Base-by-base conservation (phyloP, 2,113 vertebrate genomes). In the Neogobius melanostomus region DNA sequence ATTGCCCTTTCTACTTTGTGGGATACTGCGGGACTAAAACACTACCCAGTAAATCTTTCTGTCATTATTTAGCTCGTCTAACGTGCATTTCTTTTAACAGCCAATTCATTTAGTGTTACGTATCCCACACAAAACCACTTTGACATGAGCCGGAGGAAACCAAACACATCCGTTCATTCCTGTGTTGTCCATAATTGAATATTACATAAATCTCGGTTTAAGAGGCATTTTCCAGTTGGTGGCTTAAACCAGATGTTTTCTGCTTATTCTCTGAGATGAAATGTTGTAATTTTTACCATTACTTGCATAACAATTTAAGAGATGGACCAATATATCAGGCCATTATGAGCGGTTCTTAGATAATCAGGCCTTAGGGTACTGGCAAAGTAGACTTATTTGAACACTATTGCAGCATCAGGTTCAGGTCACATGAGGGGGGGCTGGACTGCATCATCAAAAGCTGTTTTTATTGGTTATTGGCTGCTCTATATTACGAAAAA, bases 161-260 rank as follows among this genome's bases (percentile, higher is more conserved):
- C 16, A 21, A 65, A 64, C 36, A 68, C 69, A 66, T 16, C 53
- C 0, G 53, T 66, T 9, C 66, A 36, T 75, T 81, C 72, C 53
- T 57, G 67, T 79, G 8, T 1, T 66, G 16, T 2, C 71, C 17
- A 36, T 66, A 51, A 69, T 49, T 74, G 70, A 28, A 65, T 12
- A 28, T 71, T 7, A 47, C 44, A 50, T n/a, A 64, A 28, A 56
- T 28, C 69, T 16, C 47, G 67, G 67, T 63, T 47, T 11, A 21
- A 16, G 44, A 1, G 12, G 59, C 21, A 11, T 43, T 87, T 45
- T 64, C 62, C 28, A 64, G 62, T 57, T 67, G 45, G 65, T 50
- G n/a, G 52, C 28, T 50, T 69, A 56, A 43, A 66, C 66, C 82
- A 80, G 28, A 77, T 43, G 3, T 45, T 44, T 73, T 65, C 12